Percentiles rank a stretch among this genome's conserved stretches.
phyloP scores from a whole-genome alignment of 2,888 invertebrate species.

The Andrena chrysosceles region DNA sequence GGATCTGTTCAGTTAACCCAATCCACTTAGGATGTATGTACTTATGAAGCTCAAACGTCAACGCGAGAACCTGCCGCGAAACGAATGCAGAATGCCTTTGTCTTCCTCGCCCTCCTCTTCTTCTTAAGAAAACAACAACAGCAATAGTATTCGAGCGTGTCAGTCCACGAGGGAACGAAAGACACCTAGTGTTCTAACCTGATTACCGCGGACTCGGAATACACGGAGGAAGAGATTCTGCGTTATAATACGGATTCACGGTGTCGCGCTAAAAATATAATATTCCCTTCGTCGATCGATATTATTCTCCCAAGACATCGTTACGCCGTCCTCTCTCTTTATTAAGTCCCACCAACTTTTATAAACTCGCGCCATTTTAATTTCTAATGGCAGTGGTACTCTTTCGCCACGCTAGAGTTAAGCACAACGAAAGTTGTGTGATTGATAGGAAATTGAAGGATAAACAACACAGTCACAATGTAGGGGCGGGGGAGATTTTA shows the following conservation, averaged over 20 bases:
- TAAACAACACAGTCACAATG: no score
- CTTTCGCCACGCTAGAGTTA: no score
- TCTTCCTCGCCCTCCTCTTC: background rate
- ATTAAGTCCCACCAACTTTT: constrained; percentile 5
- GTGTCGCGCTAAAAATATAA: constrained; percentile 62
- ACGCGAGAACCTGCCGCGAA: background rate
- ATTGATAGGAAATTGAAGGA: no score
- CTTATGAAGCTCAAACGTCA: background rate
- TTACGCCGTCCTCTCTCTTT: background rate
- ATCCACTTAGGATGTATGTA: background rate
- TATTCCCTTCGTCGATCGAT: constrained; percentile 51
- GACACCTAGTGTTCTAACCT: constrained; percentile 4
- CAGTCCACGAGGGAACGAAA: constrained; percentile 3
- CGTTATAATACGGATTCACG: constrained; percentile 46
- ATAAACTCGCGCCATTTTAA: background rate
- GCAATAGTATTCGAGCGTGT: background rate
- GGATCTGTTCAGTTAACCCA: constrained; percentile 77
- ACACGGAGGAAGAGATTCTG: constrained; percentile 33
- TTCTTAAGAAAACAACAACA: background rate
- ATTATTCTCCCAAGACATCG: constrained; percentile 39
- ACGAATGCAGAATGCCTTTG: background rate
- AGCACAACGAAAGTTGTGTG: no score
- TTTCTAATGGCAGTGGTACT: background rate
- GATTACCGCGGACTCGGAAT: constrained; percentile 36
- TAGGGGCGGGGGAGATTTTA: no score